Conservation (phyloP, 2,888 invertebrate species). For the Mantis religiosa region DNA sequence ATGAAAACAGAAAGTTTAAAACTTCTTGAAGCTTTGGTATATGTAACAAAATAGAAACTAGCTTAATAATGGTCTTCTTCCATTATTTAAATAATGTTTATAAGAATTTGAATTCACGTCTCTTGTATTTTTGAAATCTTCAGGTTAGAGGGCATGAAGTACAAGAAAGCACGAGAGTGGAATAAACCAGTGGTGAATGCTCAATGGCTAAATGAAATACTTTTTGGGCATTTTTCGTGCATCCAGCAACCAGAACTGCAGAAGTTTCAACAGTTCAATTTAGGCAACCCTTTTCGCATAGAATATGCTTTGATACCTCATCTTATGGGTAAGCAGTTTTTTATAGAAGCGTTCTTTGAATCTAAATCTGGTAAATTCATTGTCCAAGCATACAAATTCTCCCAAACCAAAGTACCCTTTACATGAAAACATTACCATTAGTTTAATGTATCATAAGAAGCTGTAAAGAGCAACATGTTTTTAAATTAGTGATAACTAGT, state of each 20-base stretch:
- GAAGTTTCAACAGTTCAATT: slow-evolving; percentile 83
- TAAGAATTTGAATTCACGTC: too few relatives aligned
- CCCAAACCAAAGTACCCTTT: too few relatives aligned
- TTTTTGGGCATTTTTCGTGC: slow-evolving; percentile 69
- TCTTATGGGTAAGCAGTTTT: slow-evolving; percentile 73
- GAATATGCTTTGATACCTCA: slow-evolving; percentile 83
- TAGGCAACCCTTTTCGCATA: slow-evolving; percentile 76
- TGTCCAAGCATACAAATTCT: too few relatives aligned
- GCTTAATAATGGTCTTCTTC: too few relatives aligned
- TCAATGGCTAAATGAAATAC: slow-evolving; percentile 88
- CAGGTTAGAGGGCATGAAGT: slow-evolving; percentile 84
- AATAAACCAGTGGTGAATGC: slow-evolving; percentile 87
- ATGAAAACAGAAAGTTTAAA: too few relatives aligned
- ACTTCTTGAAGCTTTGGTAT: too few relatives aligned
- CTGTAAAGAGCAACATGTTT: too few relatives aligned
- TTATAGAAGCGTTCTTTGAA: neutral
- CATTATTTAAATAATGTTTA: too few relatives aligned
- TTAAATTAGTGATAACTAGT: too few relatives aligned
- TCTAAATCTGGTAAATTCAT: neutral
- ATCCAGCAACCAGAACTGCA: slow-evolving; percentile 66
- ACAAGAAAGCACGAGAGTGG: slow-evolving; percentile 87
- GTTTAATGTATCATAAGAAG: too few relatives aligned
- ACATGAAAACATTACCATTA: too few relatives aligned
- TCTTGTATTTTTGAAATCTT: neutral
- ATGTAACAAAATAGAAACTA: too few relatives aligned